phyloP scores from a whole-genome alignment of 2,797 vertebrate genomes.

The Oryzias dopingdopingensis region DNA sequence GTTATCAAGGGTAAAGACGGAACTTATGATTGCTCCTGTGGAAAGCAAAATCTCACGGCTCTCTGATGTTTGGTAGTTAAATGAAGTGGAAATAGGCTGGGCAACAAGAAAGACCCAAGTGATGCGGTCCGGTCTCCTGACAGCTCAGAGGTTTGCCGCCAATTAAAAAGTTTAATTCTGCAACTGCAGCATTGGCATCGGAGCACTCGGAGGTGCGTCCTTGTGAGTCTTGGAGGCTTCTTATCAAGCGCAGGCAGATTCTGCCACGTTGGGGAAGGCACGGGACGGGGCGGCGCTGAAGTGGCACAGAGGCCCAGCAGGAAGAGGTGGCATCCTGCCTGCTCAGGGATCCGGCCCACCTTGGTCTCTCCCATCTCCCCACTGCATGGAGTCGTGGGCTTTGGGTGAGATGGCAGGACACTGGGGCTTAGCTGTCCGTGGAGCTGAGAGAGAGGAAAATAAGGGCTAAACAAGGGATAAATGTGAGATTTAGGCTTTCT shows the following conservation, averaged over 20 bases:
- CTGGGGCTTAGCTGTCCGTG: conserved; percentile 59
- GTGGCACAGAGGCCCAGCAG: conserved; percentile 63
- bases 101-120: conserved; percentile 55
- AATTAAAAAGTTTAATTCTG: conserved; percentile 84
- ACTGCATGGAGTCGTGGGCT: conserved; percentile 60
- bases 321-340: conserved; percentile 66
- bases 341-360: conserved; percentile 60
- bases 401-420: conserved; percentile 64
- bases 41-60: conserved; percentile 45
- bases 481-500: conserved; percentile 68
- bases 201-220: conserved; percentile 74
- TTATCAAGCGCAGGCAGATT: conserved; percentile 79
- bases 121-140: conserved; percentile 63
- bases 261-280: conserved; percentile 59
- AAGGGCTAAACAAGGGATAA: conserved; percentile 75
- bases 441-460: conserved; percentile 53
- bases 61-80: conserved; percentile 59
- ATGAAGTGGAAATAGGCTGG: conserved; percentile 65
- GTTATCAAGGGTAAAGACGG: conserved; percentile 48
- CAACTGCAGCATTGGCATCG: conserved; percentile 68
- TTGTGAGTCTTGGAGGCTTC: conserved; percentile 72
- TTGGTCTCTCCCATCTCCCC: conserved; percentile 54
- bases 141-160: conserved; percentile 64
- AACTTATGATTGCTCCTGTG: conserved; percentile 59
- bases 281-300: conserved; percentile 48